Evolutionary conservation across 2,888 invertebrate genomes (phyloP), one percentile per base, ranked within the genome.

Genomic region (Antheraea assamensis): DNA sequence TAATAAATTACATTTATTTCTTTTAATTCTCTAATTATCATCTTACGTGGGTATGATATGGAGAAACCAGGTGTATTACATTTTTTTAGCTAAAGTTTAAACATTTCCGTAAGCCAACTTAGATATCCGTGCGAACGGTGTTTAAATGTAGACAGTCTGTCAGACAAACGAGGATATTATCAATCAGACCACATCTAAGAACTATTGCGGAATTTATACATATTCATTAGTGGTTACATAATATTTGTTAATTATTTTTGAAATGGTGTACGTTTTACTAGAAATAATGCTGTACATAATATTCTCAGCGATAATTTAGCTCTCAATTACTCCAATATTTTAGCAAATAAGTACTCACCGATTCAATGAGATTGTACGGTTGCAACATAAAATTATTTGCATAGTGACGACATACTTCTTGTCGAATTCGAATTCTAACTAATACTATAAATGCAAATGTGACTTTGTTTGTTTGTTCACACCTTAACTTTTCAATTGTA

Each of bases 101-200:
- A 55, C n/a, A 61, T 64, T 64, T 64, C 3, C 30, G 27, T 30
- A 35, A 68, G 35, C 35, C 10, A 68, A 35, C 35, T 68, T 68
- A 13, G n/a, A 68, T 8, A 31, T n/a, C 7, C n/a, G n/a, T 17
- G 64, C 30, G 30, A 64, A 64, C 30, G 64, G 64, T 31, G 66
- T 19, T 68, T 68, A n/a, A 68, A 31, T 13, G 35, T 35, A 35
- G 68, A 35, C 66, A 30, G 66, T 31, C 35, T 68, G 35, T 68
- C 68, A 68, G 35, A 68, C 68, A 35, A 35, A 68, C 68, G 21
- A 68, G 68, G 35, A 68, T 35, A 35, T 10, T 68, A n/a, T 68
- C 35, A 68, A 68, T 68, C 68, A 68, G n/a, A 27, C 68, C 4
- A n/a, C 35, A 35, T 68, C 21, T 68, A 30, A 64, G 61, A 5